phyloP scores from a whole-genome alignment of 1,140 invertebrate species.

The Fopius arisanus region DNA sequence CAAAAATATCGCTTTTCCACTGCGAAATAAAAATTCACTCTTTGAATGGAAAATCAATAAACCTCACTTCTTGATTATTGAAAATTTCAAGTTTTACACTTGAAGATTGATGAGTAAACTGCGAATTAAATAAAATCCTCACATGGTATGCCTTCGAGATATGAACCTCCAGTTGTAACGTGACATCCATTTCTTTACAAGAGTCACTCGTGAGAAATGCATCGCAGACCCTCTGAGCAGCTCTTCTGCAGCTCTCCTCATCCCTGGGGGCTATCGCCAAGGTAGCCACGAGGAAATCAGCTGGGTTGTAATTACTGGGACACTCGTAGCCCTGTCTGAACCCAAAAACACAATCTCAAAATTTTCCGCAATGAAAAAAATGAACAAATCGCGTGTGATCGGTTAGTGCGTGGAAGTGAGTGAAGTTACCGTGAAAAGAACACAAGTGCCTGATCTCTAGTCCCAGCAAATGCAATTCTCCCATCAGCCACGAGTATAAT shows the following conservation, averaged over 20 bases:
- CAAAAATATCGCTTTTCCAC: constrained; percentile 24
- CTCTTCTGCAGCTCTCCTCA: constrained; percentile 71
- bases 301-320: constrained; percentile 87
- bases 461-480: constrained; percentile 86
- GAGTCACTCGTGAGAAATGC: constrained; percentile 79
- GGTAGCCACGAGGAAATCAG: constrained; percentile 90
- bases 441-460: constrained; percentile 73
- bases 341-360: constrained; percentile 23
- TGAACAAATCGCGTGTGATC: background rate
- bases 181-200: constrained; percentile 76
- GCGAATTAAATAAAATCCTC: constrained; percentile 35
- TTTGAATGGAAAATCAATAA: too few relatives aligned
- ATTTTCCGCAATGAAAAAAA: background rate
- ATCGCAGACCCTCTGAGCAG: constrained; percentile 78
- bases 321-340: constrained; percentile 79
- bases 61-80: too few relatives aligned
- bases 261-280: constrained; percentile 82
- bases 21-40: constrained; percentile 24
- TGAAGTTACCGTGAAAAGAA: constrained; percentile 78
- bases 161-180: constrained; percentile 74
- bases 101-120: background rate
- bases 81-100: constrained; percentile 25
- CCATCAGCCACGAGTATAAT: constrained; percentile 90
- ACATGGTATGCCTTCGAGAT: constrained; percentile 63
- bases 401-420: background rate